Evolutionary conservation across 1,140 invertebrate genomes (phyloP).

Genomic region (Drosophila nikananu): DNA sequence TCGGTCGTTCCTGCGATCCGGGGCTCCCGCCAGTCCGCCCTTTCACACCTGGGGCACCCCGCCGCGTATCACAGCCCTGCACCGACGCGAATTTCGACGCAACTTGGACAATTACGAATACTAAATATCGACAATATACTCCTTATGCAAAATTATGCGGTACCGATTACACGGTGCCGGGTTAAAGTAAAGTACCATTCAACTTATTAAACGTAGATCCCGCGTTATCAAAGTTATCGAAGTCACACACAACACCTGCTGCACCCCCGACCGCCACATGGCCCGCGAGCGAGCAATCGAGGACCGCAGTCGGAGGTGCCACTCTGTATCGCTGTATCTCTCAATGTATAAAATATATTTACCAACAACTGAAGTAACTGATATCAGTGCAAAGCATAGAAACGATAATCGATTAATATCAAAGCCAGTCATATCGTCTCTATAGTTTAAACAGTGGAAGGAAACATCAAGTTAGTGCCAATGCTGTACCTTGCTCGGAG

Average conservation of each 20-base stretch:
- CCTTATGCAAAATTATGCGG: conserved; percentile 43
- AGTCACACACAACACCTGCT: conserved; percentile 42
- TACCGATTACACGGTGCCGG: conserved; percentile 20
- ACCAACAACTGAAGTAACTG: conserved; percentile 65
- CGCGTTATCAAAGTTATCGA: conserved; percentile 22
- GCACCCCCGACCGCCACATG: background rate
- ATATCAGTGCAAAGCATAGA: conserved; percentile 69
- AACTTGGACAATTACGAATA: conserved; percentile 76
- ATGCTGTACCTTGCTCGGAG: conserved; percentile 60
- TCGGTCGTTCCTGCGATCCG: conserved; percentile 17
- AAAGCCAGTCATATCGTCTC: conserved; percentile 67
- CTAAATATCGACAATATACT: conserved; percentile 58
- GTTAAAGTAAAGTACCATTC: conserved; percentile 30
- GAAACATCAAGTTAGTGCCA: conserved; percentile 60
- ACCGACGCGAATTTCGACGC: conserved; percentile 79
- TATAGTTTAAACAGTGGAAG: conserved; percentile 24
- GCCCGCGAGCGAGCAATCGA: conserved; percentile 1
- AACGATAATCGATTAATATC: conserved; percentile 56
- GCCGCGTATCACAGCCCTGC: conserved; percentile 84
- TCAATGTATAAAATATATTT: conserved; percentile 48
- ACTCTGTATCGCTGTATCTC: conserved; percentile 39
- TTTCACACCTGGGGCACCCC: conserved; percentile 83
- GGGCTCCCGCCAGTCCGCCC: conserved; percentile 48
- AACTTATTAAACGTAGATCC: conserved; percentile 29
- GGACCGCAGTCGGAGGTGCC: conserved; percentile 46